Evolutionary conservation across 1,140 invertebrate species (phyloP).

Genomic region (Drosophila ohnishii): DNA sequence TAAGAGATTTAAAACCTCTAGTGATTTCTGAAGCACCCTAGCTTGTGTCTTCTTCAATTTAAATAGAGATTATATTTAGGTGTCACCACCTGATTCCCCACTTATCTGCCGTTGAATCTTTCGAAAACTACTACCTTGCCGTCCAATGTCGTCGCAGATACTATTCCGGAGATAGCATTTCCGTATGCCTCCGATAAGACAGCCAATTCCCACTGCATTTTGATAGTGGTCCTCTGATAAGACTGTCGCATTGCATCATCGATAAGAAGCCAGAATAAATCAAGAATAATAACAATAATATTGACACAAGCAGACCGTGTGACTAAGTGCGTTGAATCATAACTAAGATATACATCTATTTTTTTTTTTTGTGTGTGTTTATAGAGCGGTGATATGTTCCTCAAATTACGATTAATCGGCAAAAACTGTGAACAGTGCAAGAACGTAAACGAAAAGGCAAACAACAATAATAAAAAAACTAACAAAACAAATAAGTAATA

Average conservation of each 20-base stretch:
- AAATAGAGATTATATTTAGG: not conserved
- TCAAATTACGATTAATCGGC: conserved; percentile 18
- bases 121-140: not conserved
- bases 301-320: conserved; percentile 7
- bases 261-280: conserved; percentile 40
- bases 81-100: not conserved
- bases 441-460: conserved; percentile 10
- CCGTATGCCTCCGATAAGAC: conserved; percentile 28
- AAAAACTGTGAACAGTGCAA: conserved; percentile 13
- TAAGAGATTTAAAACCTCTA: not conserved
- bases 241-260: conserved; percentile 53
- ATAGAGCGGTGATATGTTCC: conserved; percentile 49
- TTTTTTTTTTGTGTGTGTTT: not conserved
- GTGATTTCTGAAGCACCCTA: not conserved
- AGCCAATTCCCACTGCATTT: conserved; percentile 34
- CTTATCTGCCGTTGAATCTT: not conserved
- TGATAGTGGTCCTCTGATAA: conserved; percentile 52
- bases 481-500: conserved; percentile 6
- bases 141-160: not conserved
- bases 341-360: conserved; percentile 1
- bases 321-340: conserved; percentile 30
- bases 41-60: not conserved
- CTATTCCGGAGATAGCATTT: conserved; percentile 18
- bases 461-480: conserved; percentile 18
- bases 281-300: conserved; percentile 25